These are phyloP conservation scores for Zelostemma sp. DNA, from an alignment of 1,140 invertebrate species.

Conservation along the genomic window DNA sequence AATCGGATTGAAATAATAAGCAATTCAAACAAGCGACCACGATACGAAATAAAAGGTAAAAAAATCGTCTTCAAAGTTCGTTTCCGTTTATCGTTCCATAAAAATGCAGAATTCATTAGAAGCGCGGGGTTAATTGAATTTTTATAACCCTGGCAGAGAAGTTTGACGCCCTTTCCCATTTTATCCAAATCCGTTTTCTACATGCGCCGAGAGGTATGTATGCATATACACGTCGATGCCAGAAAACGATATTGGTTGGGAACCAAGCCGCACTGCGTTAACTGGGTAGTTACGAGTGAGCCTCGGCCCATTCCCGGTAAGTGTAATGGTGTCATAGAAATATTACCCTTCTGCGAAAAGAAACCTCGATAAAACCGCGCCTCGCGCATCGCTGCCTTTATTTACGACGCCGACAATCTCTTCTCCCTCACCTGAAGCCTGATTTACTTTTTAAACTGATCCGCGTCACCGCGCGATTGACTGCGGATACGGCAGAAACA, in stretches of 20 bases:
- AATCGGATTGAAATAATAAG: not conserved
- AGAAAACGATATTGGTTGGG: conserved; percentile 46
- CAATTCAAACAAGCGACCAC: no score
- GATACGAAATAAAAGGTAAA: not conserved
- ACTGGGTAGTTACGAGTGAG: conserved; percentile 53
- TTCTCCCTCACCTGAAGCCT: conserved; percentile 36
- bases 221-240: conserved; percentile 26
- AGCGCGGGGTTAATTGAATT: conserved; percentile 63
- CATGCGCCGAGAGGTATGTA: conserved; percentile 16
- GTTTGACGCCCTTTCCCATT: conserved; percentile 32
- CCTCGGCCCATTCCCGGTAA: conserved; percentile 56
- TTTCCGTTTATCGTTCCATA: conserved; percentile 58
- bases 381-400: conserved; percentile 42
- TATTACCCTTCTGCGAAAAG: conserved; percentile 58
- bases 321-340: conserved; percentile 62
- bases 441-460: conserved; percentile 17
- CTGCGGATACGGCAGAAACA: conserved; percentile 14
- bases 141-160: conserved; percentile 55
- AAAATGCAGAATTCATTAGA: conserved; percentile 65
- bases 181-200: conserved; percentile 40
- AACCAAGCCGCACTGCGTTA: conserved; percentile 52
- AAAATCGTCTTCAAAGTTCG: conserved; percentile 19
- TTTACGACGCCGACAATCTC: conserved; percentile 60
- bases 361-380: conserved; percentile 55
- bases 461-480: conserved; percentile 18